Evolutionary conservation across 2,888 invertebrate species (phyloP).

Genomic region (Trichogramma dendrolimi): DNA sequence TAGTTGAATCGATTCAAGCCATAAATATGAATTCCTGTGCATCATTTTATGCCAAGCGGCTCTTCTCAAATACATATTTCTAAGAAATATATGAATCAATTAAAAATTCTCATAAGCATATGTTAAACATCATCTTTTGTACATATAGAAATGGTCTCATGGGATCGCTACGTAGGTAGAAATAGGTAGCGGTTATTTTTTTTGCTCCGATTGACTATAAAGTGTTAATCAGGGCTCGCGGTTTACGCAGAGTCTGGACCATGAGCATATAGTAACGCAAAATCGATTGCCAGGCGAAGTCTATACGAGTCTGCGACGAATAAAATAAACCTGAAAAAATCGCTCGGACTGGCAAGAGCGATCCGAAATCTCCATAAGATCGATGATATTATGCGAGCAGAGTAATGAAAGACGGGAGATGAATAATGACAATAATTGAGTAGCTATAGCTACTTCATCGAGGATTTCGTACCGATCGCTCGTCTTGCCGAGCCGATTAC

Average conservation of each 20-base stretch:
- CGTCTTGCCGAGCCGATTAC: no score
- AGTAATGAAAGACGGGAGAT: conserved; percentile 17
- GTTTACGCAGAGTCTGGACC: no score
- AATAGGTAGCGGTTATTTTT: conserved; percentile 7
- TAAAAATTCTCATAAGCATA: conserved; percentile 23
- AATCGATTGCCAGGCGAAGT: no score
- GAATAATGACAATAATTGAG: conserved; percentile 23
- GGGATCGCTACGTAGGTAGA: background rate
- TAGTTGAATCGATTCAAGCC: conserved; percentile 14
- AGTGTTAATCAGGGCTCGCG: no score
- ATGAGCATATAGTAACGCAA: no score
- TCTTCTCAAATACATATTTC: conserved; percentile 11
- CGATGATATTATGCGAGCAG: no score
- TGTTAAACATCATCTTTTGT: conserved; percentile 8
- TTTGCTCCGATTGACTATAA: conserved; percentile 3
- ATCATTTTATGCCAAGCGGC: conserved; percentile 17
- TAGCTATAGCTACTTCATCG: conserved; percentile 12
- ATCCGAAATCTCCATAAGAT: no score
- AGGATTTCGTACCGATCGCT: no score
- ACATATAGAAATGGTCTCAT: background rate
- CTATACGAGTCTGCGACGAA: no score
- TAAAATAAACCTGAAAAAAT: no score
- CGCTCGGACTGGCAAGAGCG: no score
- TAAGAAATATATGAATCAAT: conserved; percentile 25
- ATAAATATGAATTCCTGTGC: conserved; percentile 21